Conservation (phyloP, 1,140 invertebrate species). For the Hestina assimilis region DNA sequence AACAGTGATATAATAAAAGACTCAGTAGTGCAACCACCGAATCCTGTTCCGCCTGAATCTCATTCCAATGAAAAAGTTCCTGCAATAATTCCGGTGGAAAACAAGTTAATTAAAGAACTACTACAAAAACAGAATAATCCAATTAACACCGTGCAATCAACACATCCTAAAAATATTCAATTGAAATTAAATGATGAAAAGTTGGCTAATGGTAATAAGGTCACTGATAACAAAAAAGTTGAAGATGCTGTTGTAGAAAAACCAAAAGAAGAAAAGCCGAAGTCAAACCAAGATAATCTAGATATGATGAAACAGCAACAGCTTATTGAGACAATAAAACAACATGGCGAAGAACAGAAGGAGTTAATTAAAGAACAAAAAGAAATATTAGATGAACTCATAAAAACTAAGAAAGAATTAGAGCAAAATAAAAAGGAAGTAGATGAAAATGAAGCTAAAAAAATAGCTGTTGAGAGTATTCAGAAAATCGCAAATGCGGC, state of each 20-base stretch:
- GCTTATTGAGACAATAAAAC: constrained; percentile 79
- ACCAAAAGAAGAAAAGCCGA: constrained; percentile 30
- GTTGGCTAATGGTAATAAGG: constrained; percentile 35
- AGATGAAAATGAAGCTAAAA: constrained; percentile 62
- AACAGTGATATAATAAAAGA: constrained; percentile 48
- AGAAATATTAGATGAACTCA: constrained; percentile 79
- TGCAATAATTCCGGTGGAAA: neutral
- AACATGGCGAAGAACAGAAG: constrained; percentile 79
- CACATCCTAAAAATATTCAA: constrained; percentile 53
- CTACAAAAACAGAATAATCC: constrained; percentile 26
- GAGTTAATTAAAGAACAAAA: constrained; percentile 80
- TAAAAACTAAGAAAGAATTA: constrained; percentile 77
- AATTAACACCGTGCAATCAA: constrained; percentile 34
- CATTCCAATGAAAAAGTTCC: constrained; percentile 43
- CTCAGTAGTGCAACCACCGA: constrained; percentile 71
- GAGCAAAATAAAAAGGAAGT: constrained; percentile 65
- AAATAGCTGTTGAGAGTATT: constrained; percentile 74
- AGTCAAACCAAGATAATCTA: constrained; percentile 41
- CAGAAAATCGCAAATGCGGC: constrained; percentile 74
- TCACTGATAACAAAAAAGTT: neutral
- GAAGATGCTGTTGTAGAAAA: constrained; percentile 32
- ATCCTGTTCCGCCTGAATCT: constrained; percentile 65
- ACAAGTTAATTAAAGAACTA: constrained; percentile 21
- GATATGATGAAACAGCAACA: constrained; percentile 72
- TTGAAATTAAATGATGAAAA: constrained; percentile 47